Percentiles rank a stretch among this genome's conserved stretches.
These are phyloP conservation scores for Andrena cerasifolii DNA, from an alignment of 1,140 invertebrate genomes.

Conservation along the genomic window DNA sequence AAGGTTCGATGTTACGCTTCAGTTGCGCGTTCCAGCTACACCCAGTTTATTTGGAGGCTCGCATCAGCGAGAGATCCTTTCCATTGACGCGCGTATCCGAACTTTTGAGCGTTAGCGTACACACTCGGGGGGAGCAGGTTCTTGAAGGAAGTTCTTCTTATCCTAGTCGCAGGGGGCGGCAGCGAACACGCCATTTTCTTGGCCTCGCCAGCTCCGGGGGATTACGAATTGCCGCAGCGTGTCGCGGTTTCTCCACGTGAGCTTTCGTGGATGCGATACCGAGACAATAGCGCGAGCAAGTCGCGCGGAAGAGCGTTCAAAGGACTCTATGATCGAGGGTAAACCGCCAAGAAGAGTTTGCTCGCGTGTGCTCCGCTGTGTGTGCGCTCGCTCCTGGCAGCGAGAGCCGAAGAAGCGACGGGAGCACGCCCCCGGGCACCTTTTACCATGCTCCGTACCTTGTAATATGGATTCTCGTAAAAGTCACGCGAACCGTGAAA, in stretches of 20 bases:
- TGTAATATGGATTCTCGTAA: constrained; percentile 33
- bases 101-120: constrained; percentile 29
- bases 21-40: too few species aligned
- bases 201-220: constrained; percentile 43
- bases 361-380: constrained; percentile 12
- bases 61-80: too few species aligned
- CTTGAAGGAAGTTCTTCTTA: constrained; percentile 49
- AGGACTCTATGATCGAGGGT: constrained; percentile 62
- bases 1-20: too few species aligned
- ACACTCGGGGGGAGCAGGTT: constrained; percentile 5
- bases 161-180: not conserved
- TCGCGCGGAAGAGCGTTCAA: constrained; percentile 65
- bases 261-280: constrained; percentile 43
- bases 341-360: constrained; percentile 27
- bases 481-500: constrained; percentile 49
- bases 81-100: too few species aligned
- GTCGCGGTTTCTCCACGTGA: constrained; percentile 48
- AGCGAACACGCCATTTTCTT: constrained; percentile 24
- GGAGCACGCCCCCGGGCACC: constrained; percentile 33
- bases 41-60: too few species aligned
- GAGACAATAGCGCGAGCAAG: constrained; percentile 61
- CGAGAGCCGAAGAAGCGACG: constrained; percentile 7
- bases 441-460: constrained; percentile 20
- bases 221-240: constrained; percentile 73
- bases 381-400: too few species aligned